These are phyloP conservation scores for Corythoichthys haematopterus DNA, from an alignment of 2,113 vertebrate species.

Conservation along the genomic window DNA sequence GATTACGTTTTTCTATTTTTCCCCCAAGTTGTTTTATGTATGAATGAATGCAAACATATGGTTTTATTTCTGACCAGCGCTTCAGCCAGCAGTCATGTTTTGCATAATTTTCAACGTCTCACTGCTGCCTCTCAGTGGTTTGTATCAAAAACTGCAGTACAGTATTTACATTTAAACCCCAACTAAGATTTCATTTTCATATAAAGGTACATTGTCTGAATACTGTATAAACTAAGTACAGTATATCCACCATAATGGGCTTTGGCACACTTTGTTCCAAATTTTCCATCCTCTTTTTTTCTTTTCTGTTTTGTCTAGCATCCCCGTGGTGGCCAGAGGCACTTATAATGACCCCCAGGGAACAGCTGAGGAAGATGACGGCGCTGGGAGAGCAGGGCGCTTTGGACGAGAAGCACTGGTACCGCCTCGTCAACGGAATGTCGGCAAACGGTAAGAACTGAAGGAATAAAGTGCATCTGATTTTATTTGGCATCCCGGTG, in stretches of 20 bases:
- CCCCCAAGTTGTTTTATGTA: no score
- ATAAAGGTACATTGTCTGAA: neutral
- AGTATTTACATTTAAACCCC: neutral
- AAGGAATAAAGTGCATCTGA: neutral
- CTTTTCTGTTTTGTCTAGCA: neutral
- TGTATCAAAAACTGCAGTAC: neutral
- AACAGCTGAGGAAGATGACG: constrained; percentile 83
- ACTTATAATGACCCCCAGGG: constrained; percentile 80
- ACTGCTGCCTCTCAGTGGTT: constrained; percentile 1
- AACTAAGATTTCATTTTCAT: neutral
- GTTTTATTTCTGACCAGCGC: no score
- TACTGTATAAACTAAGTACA: no score
- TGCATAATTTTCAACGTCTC: neutral
- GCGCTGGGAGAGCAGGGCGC: constrained; percentile 76
- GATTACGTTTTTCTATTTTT: neutral
- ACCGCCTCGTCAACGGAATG: constrained; percentile 79
- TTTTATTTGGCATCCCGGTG: neutral
- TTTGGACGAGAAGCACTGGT: constrained; percentile 84
- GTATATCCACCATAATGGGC: neutral
- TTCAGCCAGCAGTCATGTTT: neutral
- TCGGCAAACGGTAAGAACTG: constrained; percentile 78
- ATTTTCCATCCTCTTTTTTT: neutral
- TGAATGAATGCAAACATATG: no score
- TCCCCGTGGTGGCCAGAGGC: constrained; percentile 27
- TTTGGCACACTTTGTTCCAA: neutral